Base-by-base conservation (phyloP, 2,888 invertebrate genomes). In the Drosophila mimica region DNA sequence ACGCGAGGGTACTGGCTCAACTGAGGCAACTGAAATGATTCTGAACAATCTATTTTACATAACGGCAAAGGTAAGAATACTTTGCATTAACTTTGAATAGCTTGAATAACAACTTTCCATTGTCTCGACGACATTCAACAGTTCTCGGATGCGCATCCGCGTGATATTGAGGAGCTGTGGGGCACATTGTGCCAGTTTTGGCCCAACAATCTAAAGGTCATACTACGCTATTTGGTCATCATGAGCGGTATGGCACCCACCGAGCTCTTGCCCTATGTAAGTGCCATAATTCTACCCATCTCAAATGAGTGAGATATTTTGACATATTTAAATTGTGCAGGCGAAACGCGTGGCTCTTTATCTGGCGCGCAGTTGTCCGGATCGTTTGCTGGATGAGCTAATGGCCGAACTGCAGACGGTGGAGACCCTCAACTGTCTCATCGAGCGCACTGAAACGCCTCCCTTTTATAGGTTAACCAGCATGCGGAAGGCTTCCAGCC, bases 11-110 rank as follows among this genome's bases (percentile, higher is more conserved):
- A 99, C 99, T 95, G 99, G 99, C 51, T 99, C 99, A 0, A 97
- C 97, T 0, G 99, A 99, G 94, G 99, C 99, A n/a, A 99, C 99
- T 0, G 99, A 99, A 94, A 99, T 99, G 98, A 98, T 99, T 57
- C 95, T 99, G 75, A 99, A 99, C 93, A 99, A 99, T 94, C 96
- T 99, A 28, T 98, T 99, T 94, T 99, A 99, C 93, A 97, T 99
- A 88, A 99, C 99, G 8, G 97, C 98, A 5, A 98, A 98, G 96
- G 97, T 97, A 94, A 91, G 88, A 13, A 53, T 13, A 15, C 68
- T 36, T 33, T 40, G 51, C 40, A 56, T 57, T 34, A 31, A 66
- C 28, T 65, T 46, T 34, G 20, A 54, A 20, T 49, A n/a, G n/a
- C 20, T 43, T 65, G 49, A 40, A 40, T 58, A 31, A n/a, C 46